Conservation (phyloP, 2,113 vertebrate species). For the Pandion haliaetus region DNA sequence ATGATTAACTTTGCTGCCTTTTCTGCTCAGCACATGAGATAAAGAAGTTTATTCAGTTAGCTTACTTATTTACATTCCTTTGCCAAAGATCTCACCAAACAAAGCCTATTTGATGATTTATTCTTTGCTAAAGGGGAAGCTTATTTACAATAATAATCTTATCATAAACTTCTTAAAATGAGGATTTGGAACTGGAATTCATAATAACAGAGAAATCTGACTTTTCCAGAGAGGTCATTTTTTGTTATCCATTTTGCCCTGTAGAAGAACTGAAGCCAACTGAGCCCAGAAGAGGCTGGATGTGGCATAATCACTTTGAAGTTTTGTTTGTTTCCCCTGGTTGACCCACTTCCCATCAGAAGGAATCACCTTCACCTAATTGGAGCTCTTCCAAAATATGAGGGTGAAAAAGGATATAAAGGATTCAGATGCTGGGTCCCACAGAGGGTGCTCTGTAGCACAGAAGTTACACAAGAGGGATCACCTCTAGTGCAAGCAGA, state of each 20-base stretch:
- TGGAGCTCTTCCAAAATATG: neutral
- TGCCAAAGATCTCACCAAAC: conserved; percentile 40
- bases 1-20: conserved; percentile 36
- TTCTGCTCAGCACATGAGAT: conserved; percentile 21
- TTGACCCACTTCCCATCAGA: neutral
- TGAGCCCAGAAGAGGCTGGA: neutral
- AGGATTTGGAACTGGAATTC: conserved; percentile 45
- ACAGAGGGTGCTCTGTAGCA: neutral
- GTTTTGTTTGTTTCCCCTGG: neutral
- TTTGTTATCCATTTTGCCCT: neutral
- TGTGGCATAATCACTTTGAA: conserved; percentile 10
- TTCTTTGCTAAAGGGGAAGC: conserved; percentile 42
- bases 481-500: neutral
- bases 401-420: neutral
- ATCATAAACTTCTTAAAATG: conserved; percentile 32
- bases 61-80: conserved; percentile 60
- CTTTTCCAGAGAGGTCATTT: conserved; percentile 22
- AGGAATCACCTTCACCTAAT: conserved; percentile 12
- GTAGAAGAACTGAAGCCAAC: neutral
- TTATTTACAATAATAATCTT: conserved; percentile 51
- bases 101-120: conserved; percentile 34
- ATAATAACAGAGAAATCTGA: conserved; percentile 11
- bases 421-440: neutral
- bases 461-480: neutral
- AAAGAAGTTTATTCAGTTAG: conserved; percentile 41